Conservation (phyloP, 2,113 vertebrate species). For the Stegastes partitus region DNA sequence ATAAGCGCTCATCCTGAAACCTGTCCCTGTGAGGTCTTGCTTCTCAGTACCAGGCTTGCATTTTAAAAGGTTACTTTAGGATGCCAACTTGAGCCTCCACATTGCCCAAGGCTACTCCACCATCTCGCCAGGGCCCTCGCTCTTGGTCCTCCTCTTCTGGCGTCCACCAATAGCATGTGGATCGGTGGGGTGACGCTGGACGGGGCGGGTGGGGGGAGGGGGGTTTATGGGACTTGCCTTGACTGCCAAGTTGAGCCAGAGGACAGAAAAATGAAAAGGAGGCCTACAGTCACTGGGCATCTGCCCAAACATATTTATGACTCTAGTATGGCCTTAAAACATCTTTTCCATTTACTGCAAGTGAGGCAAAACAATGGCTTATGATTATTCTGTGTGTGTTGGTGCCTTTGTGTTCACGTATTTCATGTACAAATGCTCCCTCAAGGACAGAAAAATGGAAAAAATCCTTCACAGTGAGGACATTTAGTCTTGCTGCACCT, state of each 20-base stretch:
- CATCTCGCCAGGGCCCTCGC: slow-evolving; percentile 12
- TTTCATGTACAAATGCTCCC: not conserved
- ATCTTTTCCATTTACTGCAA: slow-evolving; percentile 23
- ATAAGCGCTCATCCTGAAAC: slow-evolving; percentile 71
- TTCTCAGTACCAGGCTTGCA: slow-evolving; percentile 55
- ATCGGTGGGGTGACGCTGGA: slow-evolving; percentile 22
- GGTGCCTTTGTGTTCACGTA: not conserved
- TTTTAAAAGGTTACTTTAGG: slow-evolving; percentile 77
- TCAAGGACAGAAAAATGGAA: not conserved
- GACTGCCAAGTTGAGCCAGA: slow-evolving; percentile 39
- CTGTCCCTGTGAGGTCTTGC: slow-evolving; percentile 69
- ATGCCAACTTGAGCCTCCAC: slow-evolving; percentile 63
- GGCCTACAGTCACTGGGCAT: slow-evolving; percentile 28
- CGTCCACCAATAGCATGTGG: slow-evolving; percentile 22
- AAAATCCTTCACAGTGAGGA: not conserved
- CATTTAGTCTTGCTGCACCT: not conserved
- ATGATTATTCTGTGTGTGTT: slow-evolving; percentile 1
- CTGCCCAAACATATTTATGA: slow-evolving; percentile 33
- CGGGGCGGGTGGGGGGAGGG: not conserved
- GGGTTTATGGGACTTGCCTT: slow-evolving; percentile 26
- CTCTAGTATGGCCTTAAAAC: slow-evolving; percentile 24
- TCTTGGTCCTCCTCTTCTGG: slow-evolving; percentile 13
- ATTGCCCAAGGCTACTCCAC: slow-evolving; percentile 41
- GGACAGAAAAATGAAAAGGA: slow-evolving; percentile 12
- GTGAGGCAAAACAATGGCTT: slow-evolving; percentile 17